Evolutionary conservation across 35 echinoderm and acorn worm genomes (phyloP), one percentile per base, ranked within the genome.

Genomic region (Stichopus chloronotus): DNA sequence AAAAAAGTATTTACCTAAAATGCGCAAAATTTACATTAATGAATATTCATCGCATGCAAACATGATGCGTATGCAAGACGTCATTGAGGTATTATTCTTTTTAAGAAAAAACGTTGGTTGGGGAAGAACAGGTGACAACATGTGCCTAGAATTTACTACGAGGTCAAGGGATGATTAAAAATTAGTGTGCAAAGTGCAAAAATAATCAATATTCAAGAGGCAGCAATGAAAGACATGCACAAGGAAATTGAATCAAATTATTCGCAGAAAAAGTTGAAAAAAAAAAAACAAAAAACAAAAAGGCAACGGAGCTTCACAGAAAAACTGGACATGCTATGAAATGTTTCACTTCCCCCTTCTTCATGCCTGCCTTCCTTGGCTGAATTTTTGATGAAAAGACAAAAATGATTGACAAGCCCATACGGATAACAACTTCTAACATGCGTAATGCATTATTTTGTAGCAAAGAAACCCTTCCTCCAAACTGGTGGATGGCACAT

Each of bases 181-280:
- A 79, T 17, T 78, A 22, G 90, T 72, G 58, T 88, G 86, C 58
- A 89, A 91, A 91, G 21, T 55, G 43, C 55, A 55, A 78, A 58
- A 76, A 74, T 20, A 23, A 59, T 78, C 55, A 78, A 91, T 91
- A 91, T 57, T 78, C 23, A 91, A 78, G 53, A 91, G 76, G 76
- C 90, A 91, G 90, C 90, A 91, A 58, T 91, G 87, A 89, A 89
- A 89, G 87, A 89, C 87, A 74, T 89, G 90, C 90, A 91, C 71
- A 91, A 79, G 71, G 76, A 91, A 79, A 91, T 77, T 25, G n/a
- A 63, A 88, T 59, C 17, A 25, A 13, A 25, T n/a, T 11, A 58
- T 60, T 43, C 22, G 20, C 59, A 88, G 55, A 56, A 88, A 52
- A 57, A 8, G 22, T n/a, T 1, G 9, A 58, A 43, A 10, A 12